Conservation (phyloP, 2,113 vertebrate species). For the Fregata magnificens region DNA sequence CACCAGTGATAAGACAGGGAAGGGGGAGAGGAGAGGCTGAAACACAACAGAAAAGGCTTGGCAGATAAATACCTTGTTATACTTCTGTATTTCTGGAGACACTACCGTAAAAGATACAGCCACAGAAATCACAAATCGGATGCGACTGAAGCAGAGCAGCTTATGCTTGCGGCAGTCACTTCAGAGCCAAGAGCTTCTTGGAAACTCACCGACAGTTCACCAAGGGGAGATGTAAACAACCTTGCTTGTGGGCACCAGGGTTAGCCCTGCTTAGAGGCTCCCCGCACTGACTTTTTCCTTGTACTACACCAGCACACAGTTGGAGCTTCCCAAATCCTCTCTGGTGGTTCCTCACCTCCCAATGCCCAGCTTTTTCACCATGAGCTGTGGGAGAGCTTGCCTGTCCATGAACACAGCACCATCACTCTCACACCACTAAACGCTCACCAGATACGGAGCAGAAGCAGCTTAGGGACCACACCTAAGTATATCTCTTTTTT, state of each 20-base stretch:
- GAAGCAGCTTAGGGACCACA: background rate
- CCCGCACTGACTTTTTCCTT: background rate
- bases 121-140: background rate
- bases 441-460: rapidly evolving
- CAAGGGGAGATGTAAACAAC: background rate
- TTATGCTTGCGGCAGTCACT: background rate
- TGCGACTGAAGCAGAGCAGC: background rate
- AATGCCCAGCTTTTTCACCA: background rate
- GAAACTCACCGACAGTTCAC: background rate
- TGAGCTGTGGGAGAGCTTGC: background rate
- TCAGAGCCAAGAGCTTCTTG: background rate
- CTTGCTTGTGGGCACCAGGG: background rate
- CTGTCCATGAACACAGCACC: background rate
- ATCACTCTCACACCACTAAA: background rate
- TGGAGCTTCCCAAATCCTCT: background rate
- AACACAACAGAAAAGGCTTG: conserved; percentile 11
- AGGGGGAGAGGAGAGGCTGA: conserved; percentile 10
- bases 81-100: background rate
- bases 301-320: background rate
- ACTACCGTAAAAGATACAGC: background rate
- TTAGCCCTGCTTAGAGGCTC: background rate
- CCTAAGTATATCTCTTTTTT: background rate
- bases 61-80: background rate
- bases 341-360: background rate
- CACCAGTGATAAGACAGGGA: conserved; percentile 21